Evolutionary conservation across 2,888 invertebrate genomes (phyloP).

Genomic region (Therioaphis trifolii): DNA sequence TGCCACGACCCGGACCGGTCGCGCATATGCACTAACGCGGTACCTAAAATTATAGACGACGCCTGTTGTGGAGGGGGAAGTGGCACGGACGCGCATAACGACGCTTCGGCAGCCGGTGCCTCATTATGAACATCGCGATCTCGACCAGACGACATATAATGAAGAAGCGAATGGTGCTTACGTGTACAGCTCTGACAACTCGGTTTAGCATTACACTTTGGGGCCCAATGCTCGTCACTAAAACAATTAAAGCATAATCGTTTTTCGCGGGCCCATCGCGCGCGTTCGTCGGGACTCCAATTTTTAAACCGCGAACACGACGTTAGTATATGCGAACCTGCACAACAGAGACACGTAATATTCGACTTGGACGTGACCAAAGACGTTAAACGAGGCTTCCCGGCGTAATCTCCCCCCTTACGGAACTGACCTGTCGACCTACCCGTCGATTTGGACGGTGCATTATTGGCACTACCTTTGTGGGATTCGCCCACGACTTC

Average conservation of each 20-base stretch:
- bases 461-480: not conserved
- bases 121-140: too few species aligned
- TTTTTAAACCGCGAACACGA: not conserved
- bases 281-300: not conserved
- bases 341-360: not conserved
- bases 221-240: not conserved
- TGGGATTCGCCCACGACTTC: not conserved
- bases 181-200: not conserved
- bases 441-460: too few species aligned
- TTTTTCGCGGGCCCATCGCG: not conserved
- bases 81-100: not conserved
- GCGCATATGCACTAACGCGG: not conserved
- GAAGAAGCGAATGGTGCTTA: slow-evolving; percentile 5
- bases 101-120: not conserved
- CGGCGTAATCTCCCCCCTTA: not conserved
- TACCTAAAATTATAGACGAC: slow-evolving; percentile 2
- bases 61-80: not conserved
- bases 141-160: not conserved
- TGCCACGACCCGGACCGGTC: not conserved
- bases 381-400: not conserved
- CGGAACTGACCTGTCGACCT: too few species aligned
- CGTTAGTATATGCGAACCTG: not conserved
- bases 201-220: not conserved
- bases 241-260: slow-evolving; percentile 3
- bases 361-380: too few species aligned